Evolutionary conservation across 2,888 invertebrate genomes (phyloP).

Genomic region (Sepioteuthis lessoniana): DNA sequence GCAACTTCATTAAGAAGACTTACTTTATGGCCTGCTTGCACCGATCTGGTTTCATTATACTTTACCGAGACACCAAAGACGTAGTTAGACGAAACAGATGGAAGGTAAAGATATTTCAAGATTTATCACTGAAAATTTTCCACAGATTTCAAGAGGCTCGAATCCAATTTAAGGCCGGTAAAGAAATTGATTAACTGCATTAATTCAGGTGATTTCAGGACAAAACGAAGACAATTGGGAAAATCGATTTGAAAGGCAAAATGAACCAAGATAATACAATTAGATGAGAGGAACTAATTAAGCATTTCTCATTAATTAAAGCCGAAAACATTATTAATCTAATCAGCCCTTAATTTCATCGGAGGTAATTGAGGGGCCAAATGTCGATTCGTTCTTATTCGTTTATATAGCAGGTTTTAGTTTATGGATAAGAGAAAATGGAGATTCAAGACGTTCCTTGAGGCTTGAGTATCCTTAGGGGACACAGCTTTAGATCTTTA

Average conservation of each 20-base stretch:
- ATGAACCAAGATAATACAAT: neutral
- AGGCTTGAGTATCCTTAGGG: neutral
- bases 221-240: neutral
- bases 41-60: too few relatives aligned
- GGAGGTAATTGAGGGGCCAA: neutral
- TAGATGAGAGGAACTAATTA: neutral
- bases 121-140: neutral
- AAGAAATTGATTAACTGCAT: neutral
- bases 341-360: neutral
- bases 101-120: neutral
- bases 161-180: neutral
- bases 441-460: neutral
- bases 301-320: neutral
- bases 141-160: neutral
- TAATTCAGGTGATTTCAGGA: constrained; percentile 5
- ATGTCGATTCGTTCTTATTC: neutral
- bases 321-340: neutral
- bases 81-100: neutral
- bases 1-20: too few relatives aligned
- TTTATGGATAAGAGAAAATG: neutral
- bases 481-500: too few relatives aligned
- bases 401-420: neutral
- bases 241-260: neutral
- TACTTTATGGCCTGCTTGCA: too few relatives aligned
- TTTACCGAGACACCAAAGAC: neutral